These are phyloP conservation scores for Amphilophus citrinellus DNA, from an alignment of 2,113 vertebrate species.

Conservation along the genomic window DNA sequence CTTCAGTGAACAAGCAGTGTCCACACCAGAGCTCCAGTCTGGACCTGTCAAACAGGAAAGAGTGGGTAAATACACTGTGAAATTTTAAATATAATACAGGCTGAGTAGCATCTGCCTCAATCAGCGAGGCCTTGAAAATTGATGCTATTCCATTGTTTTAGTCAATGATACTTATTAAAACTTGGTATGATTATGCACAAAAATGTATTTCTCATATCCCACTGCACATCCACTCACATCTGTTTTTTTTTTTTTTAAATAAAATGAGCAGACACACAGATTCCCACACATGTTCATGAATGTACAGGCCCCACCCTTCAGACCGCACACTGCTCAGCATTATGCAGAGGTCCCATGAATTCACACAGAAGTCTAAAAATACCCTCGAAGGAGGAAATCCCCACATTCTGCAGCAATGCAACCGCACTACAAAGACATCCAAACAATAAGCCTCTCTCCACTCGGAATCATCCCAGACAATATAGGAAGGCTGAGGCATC, in stretches of 20 bases:
- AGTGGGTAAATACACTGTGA: conserved; percentile 29
- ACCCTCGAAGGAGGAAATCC: conserved; percentile 74
- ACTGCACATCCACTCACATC: conserved; percentile 10
- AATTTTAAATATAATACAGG: conserved; percentile 42
- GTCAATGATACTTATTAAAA: neutral
- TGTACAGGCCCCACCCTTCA: conserved; percentile 55
- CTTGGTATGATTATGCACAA: neutral
- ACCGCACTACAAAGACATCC: conserved; percentile 80
- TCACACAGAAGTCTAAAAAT: conserved; percentile 81
- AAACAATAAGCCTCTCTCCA: conserved; percentile 78
- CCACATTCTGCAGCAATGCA: conserved; percentile 75
- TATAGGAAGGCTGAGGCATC: conserved; percentile 79
- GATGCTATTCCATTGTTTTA: neutral
- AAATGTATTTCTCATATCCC: neutral
- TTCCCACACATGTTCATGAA: conserved; percentile 64
- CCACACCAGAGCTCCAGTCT: conserved; percentile 48
- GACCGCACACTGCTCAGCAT: conserved; percentile 63
- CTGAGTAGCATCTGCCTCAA: conserved; percentile 27
- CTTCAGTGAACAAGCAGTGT: conserved; percentile 61
- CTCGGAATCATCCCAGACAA: conserved; percentile 83
- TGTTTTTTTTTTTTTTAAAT: neutral
- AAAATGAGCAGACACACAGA: conserved; percentile 36
- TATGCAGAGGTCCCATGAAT: conserved; percentile 67
- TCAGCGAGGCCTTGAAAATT: neutral
- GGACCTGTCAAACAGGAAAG: conserved; percentile 56